phyloP scores from a whole-genome alignment of 2,113 vertebrate genomes.

The Abramis brama region DNA sequence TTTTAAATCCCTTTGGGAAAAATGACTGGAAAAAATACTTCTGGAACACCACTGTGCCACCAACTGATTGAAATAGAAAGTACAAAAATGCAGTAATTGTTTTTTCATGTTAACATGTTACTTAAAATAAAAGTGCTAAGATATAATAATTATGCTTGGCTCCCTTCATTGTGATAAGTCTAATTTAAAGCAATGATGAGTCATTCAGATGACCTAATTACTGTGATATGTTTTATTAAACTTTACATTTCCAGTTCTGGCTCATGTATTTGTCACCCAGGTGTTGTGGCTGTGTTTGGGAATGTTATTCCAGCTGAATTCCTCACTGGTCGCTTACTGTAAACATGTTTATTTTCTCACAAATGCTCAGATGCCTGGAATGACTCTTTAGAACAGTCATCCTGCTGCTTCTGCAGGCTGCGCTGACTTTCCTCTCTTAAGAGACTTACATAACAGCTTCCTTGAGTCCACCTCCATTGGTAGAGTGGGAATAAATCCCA shows the following conservation, averaged over 20 bases:
- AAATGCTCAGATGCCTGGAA: constrained; percentile 12
- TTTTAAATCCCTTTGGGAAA: not conserved
- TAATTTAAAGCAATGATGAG: not conserved
- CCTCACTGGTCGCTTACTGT: not conserved
- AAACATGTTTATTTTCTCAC: constrained; percentile 26
- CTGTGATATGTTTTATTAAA: not conserved
- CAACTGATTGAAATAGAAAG: too few relatives aligned
- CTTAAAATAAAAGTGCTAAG: constrained; percentile 5
- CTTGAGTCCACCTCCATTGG: constrained; percentile 6
- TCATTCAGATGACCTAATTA: constrained; percentile 8
- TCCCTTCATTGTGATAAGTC: not conserved
- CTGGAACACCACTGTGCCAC: too few relatives aligned
- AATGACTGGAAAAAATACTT: not conserved
- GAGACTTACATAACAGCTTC: constrained; percentile 47
- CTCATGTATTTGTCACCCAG: not conserved
- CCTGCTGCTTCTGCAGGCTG: constrained; percentile 5
- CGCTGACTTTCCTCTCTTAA: constrained; percentile 19
- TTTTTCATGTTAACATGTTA: not conserved
- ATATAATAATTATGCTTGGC: not conserved
- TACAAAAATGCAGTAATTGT: not conserved
- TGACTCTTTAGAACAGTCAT: constrained; percentile 8
- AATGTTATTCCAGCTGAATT: constrained; percentile 14
- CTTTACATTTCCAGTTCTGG: not conserved
- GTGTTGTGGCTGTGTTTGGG: not conserved
- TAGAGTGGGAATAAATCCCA: constrained; percentile 12